A percentile compares a stretch with the other conserved stretches of the same genome.
These are phyloP conservation scores for Telmatherina bonti DNA, from an alignment of 2,797 vertebrate genomes.

Conservation along the genomic window DNA sequence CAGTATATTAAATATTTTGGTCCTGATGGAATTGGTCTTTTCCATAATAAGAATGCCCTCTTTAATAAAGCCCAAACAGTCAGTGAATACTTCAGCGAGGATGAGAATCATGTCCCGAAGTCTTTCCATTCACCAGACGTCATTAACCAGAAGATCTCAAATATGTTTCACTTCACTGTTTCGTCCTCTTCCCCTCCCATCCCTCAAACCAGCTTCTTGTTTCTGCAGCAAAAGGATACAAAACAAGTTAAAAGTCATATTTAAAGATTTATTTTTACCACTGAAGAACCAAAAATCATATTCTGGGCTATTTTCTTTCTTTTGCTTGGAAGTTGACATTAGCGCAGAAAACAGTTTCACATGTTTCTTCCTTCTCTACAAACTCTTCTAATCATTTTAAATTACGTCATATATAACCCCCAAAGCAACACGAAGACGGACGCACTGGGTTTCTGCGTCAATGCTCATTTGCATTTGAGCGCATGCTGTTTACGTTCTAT, in stretches of 20 bases:
- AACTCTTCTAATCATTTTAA: slow-evolving; percentile 63
- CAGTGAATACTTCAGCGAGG: too few species aligned
- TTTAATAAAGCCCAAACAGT: too few species aligned
- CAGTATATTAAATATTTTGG: not conserved
- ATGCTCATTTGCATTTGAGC: slow-evolving; percentile 40
- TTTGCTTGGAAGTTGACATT: slow-evolving; percentile 42
- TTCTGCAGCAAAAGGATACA: not conserved
- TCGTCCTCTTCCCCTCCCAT: too few species aligned
- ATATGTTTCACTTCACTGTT: too few species aligned
- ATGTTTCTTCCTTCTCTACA: slow-evolving; percentile 41
- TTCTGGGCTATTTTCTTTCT: slow-evolving; percentile 38
- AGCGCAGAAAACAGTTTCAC: slow-evolving; percentile 34
- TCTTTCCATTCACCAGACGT: too few species aligned
- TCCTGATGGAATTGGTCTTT: not conserved
- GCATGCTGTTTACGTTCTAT: slow-evolving; percentile 48
- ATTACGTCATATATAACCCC: slow-evolving; percentile 54
- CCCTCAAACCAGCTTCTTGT: too few species aligned
- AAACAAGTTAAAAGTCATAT: too few species aligned
- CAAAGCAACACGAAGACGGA: slow-evolving; percentile 14
- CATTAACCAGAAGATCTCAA: too few species aligned
- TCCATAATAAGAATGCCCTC: not conserved
- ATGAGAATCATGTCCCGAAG: too few species aligned
- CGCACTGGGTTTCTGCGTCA: slow-evolving; percentile 31
- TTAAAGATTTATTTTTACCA: too few species aligned
- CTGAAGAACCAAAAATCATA: slow-evolving; percentile 29